phyloP scores from a whole-genome alignment of 2,113 vertebrate species.

The Boulengeromyrus knoepffleri region DNA sequence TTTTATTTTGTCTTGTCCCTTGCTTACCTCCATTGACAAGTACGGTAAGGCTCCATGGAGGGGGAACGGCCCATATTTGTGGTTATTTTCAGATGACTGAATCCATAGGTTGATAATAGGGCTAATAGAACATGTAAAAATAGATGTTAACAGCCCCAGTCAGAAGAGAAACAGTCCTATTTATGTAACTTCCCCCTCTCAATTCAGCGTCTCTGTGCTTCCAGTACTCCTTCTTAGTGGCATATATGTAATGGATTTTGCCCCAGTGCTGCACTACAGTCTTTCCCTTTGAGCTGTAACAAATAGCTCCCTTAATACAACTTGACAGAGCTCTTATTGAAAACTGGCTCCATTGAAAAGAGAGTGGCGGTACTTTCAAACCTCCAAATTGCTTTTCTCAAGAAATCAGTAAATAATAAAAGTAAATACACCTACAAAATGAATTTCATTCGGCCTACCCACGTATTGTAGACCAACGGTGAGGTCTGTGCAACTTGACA shows the following conservation, averaged over 20 bases:
- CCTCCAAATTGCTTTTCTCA: background rate
- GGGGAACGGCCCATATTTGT: background rate
- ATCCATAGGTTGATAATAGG: background rate
- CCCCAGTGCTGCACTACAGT: conserved; percentile 9
- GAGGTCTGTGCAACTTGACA: background rate
- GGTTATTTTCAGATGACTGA: background rate
- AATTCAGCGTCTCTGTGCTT: background rate
- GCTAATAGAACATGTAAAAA: conserved; percentile 13
- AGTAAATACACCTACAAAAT: background rate
- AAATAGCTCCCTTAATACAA: conserved; percentile 23
- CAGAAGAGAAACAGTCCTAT: background rate
- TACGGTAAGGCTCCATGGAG: background rate
- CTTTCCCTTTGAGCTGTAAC: conserved; percentile 19
- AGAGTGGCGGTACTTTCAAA: background rate
- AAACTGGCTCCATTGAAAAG: conserved; percentile 20
- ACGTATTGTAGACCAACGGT: background rate
- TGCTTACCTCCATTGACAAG: background rate
- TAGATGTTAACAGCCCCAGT: background rate
- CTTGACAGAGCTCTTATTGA: conserved; percentile 16
- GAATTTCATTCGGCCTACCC: background rate
- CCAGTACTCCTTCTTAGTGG: background rate
- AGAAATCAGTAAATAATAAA: background rate
- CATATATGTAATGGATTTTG: conserved; percentile 4
- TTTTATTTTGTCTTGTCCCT: background rate
- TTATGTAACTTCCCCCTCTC: background rate